These are phyloP conservation scores for Odocoileus virginianus DNA, from an alignment of 2,113 vertebrate species.

Conservation along the genomic window DNA sequence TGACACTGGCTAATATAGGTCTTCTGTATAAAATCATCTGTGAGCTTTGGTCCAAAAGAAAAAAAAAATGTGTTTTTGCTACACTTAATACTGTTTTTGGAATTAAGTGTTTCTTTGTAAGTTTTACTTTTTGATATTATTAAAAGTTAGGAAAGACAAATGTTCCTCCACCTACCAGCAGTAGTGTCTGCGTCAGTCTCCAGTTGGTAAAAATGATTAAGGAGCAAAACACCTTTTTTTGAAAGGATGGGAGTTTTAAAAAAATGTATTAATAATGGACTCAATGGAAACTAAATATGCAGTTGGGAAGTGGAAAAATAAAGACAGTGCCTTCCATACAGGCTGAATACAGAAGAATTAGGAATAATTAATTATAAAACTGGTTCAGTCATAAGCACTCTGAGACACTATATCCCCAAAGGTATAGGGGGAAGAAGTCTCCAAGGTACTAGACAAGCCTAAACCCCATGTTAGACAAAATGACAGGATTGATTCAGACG, in stretches of 20 bases:
- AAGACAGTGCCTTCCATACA: background rate
- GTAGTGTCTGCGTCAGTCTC: background rate
- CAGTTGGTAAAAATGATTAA: slow-evolving; percentile 2
- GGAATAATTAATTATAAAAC: background rate
- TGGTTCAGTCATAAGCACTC: background rate
- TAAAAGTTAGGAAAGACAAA: background rate
- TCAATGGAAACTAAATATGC: background rate
- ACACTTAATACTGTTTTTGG: background rate
- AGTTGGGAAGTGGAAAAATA: slow-evolving; percentile 3
- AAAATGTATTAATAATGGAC: background rate
- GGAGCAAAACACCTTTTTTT: background rate
- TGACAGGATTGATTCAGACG: background rate
- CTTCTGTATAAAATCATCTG: background rate
- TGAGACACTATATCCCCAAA: background rate
- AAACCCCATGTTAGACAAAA: background rate
- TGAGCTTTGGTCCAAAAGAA: background rate
- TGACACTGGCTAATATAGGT: background rate
- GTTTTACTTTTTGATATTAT: slow-evolving; percentile 16
- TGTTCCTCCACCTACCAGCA: background rate
- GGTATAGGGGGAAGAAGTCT: background rate
- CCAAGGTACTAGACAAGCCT: background rate
- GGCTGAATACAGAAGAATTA: background rate
- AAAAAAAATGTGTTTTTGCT: background rate
- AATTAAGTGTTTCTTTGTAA: background rate
- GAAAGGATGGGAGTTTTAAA: background rate